phyloP scores from a whole-genome alignment of 2,888 invertebrate genomes.

The Tanytarsus gracilentus region DNA sequence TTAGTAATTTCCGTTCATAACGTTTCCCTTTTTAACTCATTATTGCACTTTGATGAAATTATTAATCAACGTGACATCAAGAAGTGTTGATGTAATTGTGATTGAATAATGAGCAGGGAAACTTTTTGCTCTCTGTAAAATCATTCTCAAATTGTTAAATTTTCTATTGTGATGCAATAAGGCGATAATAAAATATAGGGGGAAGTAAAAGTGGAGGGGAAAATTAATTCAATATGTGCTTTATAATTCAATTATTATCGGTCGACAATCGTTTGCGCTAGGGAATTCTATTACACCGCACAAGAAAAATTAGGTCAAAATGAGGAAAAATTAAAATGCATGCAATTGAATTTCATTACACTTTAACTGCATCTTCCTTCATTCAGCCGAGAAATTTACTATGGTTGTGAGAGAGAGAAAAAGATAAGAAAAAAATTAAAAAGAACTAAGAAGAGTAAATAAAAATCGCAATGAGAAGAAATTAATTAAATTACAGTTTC shows the following conservation, averaged over 20 bases:
- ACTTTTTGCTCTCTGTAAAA: no score
- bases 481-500: conserved; percentile 25
- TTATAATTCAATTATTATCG: conserved; percentile 20
- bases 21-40: no score
- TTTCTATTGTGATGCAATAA: conserved; percentile 2
- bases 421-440: not conserved
- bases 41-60: no score
- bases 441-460: not conserved
- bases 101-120: no score
- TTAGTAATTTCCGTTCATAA: no score
- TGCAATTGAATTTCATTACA: not conserved
- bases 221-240: conserved; percentile 22
- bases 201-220: not conserved
- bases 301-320: conserved; percentile 1
- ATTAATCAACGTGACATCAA: no score
- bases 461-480: not conserved
- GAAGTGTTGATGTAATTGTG: no score
- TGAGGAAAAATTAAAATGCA: not conserved
- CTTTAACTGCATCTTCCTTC: not conserved
- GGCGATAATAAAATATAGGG: not conserved
- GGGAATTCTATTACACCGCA: no score
- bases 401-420: not conserved
- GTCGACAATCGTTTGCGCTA: no score
- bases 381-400: not conserved
- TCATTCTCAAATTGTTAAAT: conserved; percentile 8